Percentiles rank a stretch among this genome's conserved stretches.
Evolutionary conservation across 2,888 invertebrate genomes (phyloP).

Genomic region (Aplocera efformata): DNA sequence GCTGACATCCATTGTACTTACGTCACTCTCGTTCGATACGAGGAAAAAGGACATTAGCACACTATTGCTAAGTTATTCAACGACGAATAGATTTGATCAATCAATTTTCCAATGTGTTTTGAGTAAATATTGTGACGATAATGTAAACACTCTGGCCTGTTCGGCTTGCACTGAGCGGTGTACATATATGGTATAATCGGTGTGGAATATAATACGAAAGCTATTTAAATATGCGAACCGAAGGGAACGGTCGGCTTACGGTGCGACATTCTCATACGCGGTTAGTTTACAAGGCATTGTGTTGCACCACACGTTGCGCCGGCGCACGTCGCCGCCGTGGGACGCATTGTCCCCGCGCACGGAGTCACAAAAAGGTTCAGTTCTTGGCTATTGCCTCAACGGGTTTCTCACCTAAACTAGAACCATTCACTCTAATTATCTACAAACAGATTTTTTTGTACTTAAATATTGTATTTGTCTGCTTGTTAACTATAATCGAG

Average conservation of each 20-base stretch:
- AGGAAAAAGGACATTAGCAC: slow-evolving; percentile 1
- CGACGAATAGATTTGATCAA: too few relatives aligned
- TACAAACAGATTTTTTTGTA: not conserved
- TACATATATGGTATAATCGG: too few relatives aligned
- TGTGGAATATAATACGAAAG: too few relatives aligned
- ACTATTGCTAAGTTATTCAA: not conserved
- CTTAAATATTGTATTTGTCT: not conserved
- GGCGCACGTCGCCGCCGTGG: slow-evolving; percentile 1
- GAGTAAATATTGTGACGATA: too few relatives aligned
- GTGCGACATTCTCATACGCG: slow-evolving; percentile 5
- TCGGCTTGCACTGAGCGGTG: too few relatives aligned
- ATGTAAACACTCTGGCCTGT: too few relatives aligned
- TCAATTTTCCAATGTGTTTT: too few relatives aligned
- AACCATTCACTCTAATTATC: not conserved
- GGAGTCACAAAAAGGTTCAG: slow-evolving; percentile 2
- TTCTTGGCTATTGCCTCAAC: slow-evolving; percentile 3
- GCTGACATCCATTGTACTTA: not conserved
- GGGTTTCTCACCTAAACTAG: not conserved
- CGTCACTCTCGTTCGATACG: slow-evolving; percentile 1
- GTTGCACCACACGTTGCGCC: slow-evolving; percentile 1
- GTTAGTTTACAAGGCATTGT: too few relatives aligned
- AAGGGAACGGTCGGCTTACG: not conserved
- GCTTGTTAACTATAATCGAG: not conserved
- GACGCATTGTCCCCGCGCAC: slow-evolving; percentile 4
- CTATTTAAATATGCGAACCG: not conserved